Percentiles rank a stretch among this genome's conserved stretches.
Conservation (phyloP, 2,113 vertebrate species). For the Coptodon bakossiorum region DNA sequence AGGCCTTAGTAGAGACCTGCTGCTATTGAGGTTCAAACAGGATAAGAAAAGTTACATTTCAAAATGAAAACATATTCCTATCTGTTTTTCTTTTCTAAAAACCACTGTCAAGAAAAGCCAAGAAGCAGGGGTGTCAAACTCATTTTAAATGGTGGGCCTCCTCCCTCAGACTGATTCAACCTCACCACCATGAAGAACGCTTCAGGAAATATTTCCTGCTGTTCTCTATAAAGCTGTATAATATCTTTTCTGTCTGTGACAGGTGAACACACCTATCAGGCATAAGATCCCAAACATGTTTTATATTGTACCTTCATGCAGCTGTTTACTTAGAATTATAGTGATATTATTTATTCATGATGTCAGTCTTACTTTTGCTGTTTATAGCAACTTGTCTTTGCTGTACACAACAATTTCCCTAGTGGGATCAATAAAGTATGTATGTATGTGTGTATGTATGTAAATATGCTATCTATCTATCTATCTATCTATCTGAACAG, state of each 20-base stretch:
- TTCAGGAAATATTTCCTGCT: background rate
- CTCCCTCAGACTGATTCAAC: background rate
- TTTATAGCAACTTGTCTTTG: no score
- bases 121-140: background rate
- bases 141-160: background rate
- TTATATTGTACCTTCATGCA: background rate
- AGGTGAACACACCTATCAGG: background rate
- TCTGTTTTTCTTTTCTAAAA: background rate
- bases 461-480: background rate
- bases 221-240: background rate
- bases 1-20: background rate
- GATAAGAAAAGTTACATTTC: background rate
- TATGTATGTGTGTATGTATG: no score
- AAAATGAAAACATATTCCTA: background rate
- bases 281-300: background rate
- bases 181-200: fast-evolving
- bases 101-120: background rate
- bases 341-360: background rate
- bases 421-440: no score
- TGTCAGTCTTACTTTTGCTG: no score
- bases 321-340: background rate
- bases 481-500: background rate
- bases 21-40: background rate
- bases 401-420: no score
- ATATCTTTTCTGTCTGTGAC: background rate